Evolutionary conservation across 2,888 invertebrate genomes (phyloP).

Genomic region (Pseudeuparius sepicola): DNA sequence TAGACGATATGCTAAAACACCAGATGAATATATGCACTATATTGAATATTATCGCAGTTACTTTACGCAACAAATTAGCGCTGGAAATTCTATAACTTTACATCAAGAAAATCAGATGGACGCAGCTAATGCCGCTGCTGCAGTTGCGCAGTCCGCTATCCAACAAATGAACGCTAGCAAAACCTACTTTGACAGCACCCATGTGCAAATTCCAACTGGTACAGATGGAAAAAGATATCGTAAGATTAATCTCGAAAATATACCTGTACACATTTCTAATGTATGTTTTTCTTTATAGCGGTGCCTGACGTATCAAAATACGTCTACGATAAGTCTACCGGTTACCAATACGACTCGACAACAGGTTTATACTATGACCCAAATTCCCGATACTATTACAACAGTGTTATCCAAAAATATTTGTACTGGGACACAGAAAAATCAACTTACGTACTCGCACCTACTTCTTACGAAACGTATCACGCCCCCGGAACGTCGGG

Average conservation of each 20-base stretch:
- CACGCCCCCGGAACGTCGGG: neutral
- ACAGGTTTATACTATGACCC: constrained; percentile 96
- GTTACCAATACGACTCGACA: constrained; percentile 89
- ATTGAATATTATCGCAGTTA: constrained; percentile 64
- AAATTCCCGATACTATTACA: constrained; percentile 92
- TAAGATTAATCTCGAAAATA: constrained; percentile 34
- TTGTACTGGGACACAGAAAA: constrained; percentile 86
- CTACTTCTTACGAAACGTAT: constrained; percentile 28
- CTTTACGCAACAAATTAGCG: constrained; percentile 53
- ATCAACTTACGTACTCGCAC: constrained; percentile 51
- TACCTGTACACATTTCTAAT: no score
- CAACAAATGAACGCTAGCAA: constrained; percentile 49
- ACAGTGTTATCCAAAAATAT: constrained; percentile 81
- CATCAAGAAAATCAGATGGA: constrained; percentile 54
- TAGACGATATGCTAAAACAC: constrained; percentile 59
- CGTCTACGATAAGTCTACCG: constrained; percentile 88
- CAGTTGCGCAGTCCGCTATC: constrained; percentile 82
- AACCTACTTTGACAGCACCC: constrained; percentile 38
- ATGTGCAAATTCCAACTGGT: constrained; percentile 46
- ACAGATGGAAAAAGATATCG: constrained; percentile 58
- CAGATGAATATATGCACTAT: constrained; percentile 60
- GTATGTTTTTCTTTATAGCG: constrained; percentile 38
- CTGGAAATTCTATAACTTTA: constrained; percentile 43
- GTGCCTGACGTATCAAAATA: constrained; percentile 86
- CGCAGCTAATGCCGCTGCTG: constrained; percentile 75